These are phyloP conservation scores for Mormyrops attenuatus DNA, from an alignment of 2,797 vertebrate species.

Conservation along the genomic window DNA sequence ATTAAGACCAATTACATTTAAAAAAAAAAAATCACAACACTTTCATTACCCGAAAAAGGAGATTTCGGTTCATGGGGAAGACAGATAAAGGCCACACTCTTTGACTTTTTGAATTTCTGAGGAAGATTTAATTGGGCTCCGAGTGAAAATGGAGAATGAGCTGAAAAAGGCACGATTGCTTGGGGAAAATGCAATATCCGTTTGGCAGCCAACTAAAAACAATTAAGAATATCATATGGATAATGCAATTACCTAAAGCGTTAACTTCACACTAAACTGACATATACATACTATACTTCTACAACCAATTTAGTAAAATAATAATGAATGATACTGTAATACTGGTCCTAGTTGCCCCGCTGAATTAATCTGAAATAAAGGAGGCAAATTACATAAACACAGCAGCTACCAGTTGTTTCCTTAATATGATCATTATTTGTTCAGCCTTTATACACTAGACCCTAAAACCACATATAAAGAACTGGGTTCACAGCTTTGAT, in stretches of 20 bases:
- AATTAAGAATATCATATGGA: constrained; percentile 20
- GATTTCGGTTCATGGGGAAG: constrained; percentile 15
- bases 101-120: neutral
- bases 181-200: neutral
- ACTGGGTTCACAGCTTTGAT: neutral
- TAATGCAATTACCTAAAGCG: constrained; percentile 51
- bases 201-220: neutral
- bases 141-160: neutral
- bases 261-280: constrained; percentile 39
- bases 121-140: constrained; percentile 6
- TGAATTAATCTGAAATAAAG: constrained; percentile 52
- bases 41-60: constrained; percentile 10
- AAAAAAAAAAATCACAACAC: constrained; percentile 17
- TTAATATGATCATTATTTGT: constrained; percentile 60
- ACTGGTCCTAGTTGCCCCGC: constrained; percentile 53
- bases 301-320: constrained; percentile 59
- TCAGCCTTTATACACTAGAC: constrained; percentile 42
- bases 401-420: constrained; percentile 44
- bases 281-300: constrained; percentile 39
- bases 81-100: constrained; percentile 14
- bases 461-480: constrained; percentile 33
- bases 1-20: constrained; percentile 19
- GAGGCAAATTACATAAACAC: constrained; percentile 29
- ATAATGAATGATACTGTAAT: constrained; percentile 67
- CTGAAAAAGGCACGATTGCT: neutral